phyloP scores from a whole-genome alignment of 37 sponge, comb jelly and placozoan species.

The Beroe forskalii region DNA sequence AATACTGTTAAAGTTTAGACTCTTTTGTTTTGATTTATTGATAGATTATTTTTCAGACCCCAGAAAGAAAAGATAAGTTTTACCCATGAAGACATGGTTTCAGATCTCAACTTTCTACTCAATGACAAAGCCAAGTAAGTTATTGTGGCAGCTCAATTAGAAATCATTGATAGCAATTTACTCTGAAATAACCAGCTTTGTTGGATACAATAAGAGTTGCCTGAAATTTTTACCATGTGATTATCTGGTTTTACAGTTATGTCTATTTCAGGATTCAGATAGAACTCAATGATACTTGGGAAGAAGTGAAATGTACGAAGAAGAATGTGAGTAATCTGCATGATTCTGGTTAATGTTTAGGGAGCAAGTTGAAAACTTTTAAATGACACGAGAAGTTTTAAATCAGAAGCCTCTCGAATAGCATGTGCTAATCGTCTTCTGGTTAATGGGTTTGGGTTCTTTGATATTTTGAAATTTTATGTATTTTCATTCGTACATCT shows the following conservation, averaged over 20 bases:
- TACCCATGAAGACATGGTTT: slow-evolving; percentile 62
- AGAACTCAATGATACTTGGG: slow-evolving; percentile 59
- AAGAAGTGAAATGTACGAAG: slow-evolving; percentile 50
- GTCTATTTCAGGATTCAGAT: slow-evolving; percentile 40
- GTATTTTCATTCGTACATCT: too few relatives aligned
- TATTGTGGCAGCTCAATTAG: not conserved
- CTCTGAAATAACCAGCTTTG: not conserved
- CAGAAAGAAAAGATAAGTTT: slow-evolving; percentile 52
- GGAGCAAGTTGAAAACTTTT: not conserved
- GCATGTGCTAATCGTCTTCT: too few relatives aligned
- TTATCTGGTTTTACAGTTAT: too few relatives aligned
- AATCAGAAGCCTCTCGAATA: too few relatives aligned
- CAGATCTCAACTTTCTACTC: slow-evolving; percentile 55
- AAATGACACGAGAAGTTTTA: not conserved
- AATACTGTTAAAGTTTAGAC: too few relatives aligned
- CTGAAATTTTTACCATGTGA: too few relatives aligned
- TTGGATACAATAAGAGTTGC: too few relatives aligned
- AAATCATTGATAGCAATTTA: not conserved
- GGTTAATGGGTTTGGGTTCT: too few relatives aligned
- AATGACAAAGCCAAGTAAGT: slow-evolving; percentile 62
- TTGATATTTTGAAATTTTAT: too few relatives aligned
- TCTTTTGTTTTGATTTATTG: too few relatives aligned
- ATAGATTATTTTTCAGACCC: slow-evolving; percentile 61
- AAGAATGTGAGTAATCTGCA: slow-evolving; percentile 61
- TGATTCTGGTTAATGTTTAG: too few relatives aligned